Conservation (phyloP, 2,113 vertebrate species). For the Mormoops blainvillei region DNA sequence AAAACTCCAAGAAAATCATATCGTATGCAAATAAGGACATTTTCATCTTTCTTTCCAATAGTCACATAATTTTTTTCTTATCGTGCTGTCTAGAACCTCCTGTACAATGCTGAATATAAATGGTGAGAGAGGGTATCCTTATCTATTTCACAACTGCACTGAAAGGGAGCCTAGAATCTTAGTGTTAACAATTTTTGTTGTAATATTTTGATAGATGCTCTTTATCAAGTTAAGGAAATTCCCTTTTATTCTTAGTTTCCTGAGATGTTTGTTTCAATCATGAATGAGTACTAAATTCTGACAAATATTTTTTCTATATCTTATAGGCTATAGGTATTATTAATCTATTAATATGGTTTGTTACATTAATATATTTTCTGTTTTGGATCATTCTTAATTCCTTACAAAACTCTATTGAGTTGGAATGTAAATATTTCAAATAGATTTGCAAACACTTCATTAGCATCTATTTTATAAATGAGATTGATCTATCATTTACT, state of each 20-base stretch:
- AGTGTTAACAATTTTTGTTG: background rate
- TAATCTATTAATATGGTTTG: background rate
- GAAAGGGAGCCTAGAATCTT: background rate
- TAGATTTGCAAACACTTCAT: background rate
- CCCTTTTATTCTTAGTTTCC: background rate
- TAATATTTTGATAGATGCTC: background rate
- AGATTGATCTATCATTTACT: background rate
- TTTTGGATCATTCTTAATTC: background rate
- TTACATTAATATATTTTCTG: background rate
- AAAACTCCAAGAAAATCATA: background rate
- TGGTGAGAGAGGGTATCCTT: background rate
- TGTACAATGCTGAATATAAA: background rate
- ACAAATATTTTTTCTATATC: background rate
- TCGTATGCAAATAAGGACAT: background rate
- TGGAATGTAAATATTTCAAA: constrained; percentile 8
- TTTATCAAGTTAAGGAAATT: background rate
- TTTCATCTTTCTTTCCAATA: background rate
- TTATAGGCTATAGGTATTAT: background rate
- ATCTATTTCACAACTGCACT: background rate
- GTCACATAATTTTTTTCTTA: background rate
- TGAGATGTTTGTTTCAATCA: background rate
- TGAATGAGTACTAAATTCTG: background rate
- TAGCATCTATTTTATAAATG: background rate
- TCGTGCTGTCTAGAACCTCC: background rate
- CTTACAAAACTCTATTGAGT: background rate